Base-by-base conservation (phyloP, 2,888 invertebrate species). In the Temnothorax rugatulus region DNA sequence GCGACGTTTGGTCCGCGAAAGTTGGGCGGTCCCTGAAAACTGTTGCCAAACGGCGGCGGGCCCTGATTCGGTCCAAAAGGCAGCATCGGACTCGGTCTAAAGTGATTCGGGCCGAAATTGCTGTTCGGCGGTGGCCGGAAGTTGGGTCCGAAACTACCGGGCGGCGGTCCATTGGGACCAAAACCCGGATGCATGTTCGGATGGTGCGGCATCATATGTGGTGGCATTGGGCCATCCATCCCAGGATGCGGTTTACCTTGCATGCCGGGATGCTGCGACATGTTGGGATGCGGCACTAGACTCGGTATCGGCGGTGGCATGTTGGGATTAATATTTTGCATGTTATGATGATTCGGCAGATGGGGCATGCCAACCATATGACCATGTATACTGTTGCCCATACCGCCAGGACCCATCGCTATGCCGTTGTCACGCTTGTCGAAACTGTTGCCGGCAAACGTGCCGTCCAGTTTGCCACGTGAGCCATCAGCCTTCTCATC, bases 291-390 rank as follows among this genome's bases (percentile, higher is more conserved):
- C 7, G 91, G 90, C 13, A 91, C 90, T 76, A 93, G 83, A 47
- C 89, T 89, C 29, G 90, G 88, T 68, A 92, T 90, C 21, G 92
- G 90, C 5, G 93, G 90, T 2, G 93, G 92, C 92, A 92, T 92
- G 41, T 94, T 93, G 0, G 94, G 92, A 86, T 93, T 94, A 9
- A 94, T 92, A 21, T 93, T 92, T 81, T 94, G 94, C 91, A 94
- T 93, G 41, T 93, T 94, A 63, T 93, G 93, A 66, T 94, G 94
- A 87, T 92, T 93, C 4, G 92, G 63, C 81, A 90, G 88, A 25
- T 91, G 91, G 3, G 90, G 79, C 73, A 90, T 84, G 13, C 82
- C 89, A 41, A 90, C 82, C 76, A 92, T 85, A 21, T 91, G 91
- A 9, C 64, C 64, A 0, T 90, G 85, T 69, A 89, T 77, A 9